Evolutionary conservation across 2,797 vertebrate species (phyloP).

Genomic region (Eupleurogrammus muticus): DNA sequence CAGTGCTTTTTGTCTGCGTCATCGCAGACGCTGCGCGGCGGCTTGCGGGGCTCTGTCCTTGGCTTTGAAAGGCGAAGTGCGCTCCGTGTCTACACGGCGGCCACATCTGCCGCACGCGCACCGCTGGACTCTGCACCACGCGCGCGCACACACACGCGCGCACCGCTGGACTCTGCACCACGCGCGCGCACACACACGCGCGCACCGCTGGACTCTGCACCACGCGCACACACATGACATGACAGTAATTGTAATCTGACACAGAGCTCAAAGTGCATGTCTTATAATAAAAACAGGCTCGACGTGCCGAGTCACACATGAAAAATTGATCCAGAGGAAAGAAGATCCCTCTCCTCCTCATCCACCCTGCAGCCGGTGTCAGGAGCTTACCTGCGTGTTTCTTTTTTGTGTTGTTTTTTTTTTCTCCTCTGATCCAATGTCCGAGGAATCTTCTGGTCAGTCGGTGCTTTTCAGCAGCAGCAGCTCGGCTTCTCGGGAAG

Average conservation of each 20-base stretch:
- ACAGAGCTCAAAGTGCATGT: slow-evolving; percentile 29
- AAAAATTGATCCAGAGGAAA: slow-evolving; percentile 19
- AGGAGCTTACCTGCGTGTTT: slow-evolving; percentile 49
- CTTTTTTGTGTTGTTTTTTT: no score
- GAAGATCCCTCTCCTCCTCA: background rate
- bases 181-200: background rate
- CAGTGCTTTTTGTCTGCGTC: no score
- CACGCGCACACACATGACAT: background rate
- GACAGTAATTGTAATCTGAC: background rate
- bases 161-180: background rate
- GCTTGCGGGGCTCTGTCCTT: slow-evolving; percentile 60
- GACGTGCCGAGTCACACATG: background rate
- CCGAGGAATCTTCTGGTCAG: background rate
- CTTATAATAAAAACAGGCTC: background rate
- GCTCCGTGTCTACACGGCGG: slow-evolving; percentile 32
- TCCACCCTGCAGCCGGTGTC: background rate
- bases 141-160: background rate
- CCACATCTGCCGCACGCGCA: background rate
- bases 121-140: background rate
- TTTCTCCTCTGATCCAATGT: background rate
- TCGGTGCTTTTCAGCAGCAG: slow-evolving; percentile 7
- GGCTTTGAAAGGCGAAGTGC: slow-evolving; percentile 56
- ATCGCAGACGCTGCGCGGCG: slow-evolving; percentile 55
- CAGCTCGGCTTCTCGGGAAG: background rate
- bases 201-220: background rate